Conservation (phyloP, 2,888 invertebrate genomes). For the Amiota mariae region DNA sequence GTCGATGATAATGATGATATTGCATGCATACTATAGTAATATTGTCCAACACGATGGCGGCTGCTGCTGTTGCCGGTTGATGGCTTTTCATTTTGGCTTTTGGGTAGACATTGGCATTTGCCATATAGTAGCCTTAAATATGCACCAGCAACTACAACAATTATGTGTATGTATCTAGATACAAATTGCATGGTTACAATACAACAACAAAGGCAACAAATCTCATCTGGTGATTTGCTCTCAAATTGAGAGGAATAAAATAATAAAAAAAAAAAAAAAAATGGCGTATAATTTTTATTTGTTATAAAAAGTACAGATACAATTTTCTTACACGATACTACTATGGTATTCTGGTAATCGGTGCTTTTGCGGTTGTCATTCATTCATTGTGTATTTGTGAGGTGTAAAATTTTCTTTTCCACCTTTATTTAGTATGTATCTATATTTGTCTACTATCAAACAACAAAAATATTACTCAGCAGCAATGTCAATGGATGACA, state of each 20-base stretch:
- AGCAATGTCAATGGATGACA: no score
- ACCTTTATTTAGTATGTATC: constrained; percentile 33
- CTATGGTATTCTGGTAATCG: not conserved
- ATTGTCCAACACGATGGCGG: no score
- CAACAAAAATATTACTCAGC: no score
- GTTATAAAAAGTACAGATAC: constrained; percentile 25
- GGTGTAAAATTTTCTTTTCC: constrained; percentile 7
- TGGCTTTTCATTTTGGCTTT: not conserved
- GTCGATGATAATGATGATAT: not conserved
- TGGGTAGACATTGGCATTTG: constrained; percentile 20
- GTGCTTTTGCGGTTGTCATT: no score
- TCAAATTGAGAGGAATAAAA: not conserved
- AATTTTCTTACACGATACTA: constrained; percentile 11
- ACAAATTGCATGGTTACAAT: not conserved
- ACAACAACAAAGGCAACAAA: constrained; percentile 3
- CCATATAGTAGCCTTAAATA: not conserved
- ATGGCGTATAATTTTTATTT: constrained; percentile 38
- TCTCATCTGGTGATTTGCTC: not conserved
- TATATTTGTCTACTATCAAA: not conserved
- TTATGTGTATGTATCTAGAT: not conserved
- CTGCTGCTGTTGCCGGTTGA: not conserved
- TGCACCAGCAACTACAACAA: not conserved
- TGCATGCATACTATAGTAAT: not conserved
- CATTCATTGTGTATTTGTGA: constrained; percentile 8
- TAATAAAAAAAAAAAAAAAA: constrained; percentile 39